These are phyloP conservation scores for Xiphorhynchus erythropygius DNA, from an alignment of 2,797 vertebrate species.

Conservation along the genomic window DNA sequence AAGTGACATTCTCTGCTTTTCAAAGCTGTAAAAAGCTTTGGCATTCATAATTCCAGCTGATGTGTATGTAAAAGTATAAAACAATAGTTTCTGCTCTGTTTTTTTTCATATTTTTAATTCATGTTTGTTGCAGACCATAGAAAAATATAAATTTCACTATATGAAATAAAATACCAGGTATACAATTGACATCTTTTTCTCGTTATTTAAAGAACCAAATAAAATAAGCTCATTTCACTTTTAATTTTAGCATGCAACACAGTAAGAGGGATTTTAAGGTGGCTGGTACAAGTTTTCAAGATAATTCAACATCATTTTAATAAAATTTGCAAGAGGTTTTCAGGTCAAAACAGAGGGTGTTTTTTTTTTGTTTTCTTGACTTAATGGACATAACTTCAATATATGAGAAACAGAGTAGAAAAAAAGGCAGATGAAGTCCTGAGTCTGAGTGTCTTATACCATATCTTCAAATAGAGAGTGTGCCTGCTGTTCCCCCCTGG, in stretches of 20 bases:
- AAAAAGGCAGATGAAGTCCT: not conserved
- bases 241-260: not conserved
- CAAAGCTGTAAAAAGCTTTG: not conserved
- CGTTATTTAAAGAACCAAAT: not conserved
- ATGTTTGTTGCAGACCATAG: not conserved
- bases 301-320: not conserved
- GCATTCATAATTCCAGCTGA: not conserved
- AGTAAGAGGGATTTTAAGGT: not conserved
- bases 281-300: not conserved
- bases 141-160: not conserved
- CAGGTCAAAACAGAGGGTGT: not conserved
- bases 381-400: not conserved
- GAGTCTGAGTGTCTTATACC: not conserved
- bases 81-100: not conserved
- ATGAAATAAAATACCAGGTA: not conserved
- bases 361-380: not conserved
- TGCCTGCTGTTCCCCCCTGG: not conserved
- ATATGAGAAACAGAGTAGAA: not conserved
- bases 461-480: not conserved
- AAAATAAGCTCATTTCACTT: not conserved
- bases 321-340: not conserved
- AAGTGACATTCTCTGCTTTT: not conserved
- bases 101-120: not conserved
- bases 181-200: not conserved
- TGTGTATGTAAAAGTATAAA: not conserved